A percentile compares a stretch with the other conserved stretches of the same genome.
Conservation (phyloP, 1,140 invertebrate genomes). For the Drosophila sturtevanti region DNA sequence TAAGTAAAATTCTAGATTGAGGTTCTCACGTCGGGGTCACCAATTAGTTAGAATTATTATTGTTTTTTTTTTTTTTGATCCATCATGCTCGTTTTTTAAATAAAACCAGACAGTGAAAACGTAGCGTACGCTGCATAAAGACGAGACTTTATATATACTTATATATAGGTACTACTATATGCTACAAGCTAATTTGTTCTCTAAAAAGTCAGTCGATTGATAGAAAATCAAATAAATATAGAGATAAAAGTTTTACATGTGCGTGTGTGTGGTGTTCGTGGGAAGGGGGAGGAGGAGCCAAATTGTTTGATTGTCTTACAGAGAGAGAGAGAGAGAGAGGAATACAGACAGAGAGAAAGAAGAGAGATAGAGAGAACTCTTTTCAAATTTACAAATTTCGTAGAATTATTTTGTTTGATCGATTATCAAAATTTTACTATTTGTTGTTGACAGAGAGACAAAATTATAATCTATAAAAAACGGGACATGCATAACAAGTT, state of each 20-base stretch:
- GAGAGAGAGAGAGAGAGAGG: constrained; percentile 18
- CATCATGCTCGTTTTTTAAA: constrained; percentile 52
- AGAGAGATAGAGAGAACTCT: constrained; percentile 55
- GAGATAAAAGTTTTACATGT: not conserved
- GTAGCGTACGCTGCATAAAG: constrained; percentile 58
- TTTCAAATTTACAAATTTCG: constrained; percentile 66
- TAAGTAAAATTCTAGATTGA: constrained; percentile 39
- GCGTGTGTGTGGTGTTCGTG: constrained; percentile 2
- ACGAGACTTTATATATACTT: constrained; percentile 35
- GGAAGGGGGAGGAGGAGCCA: constrained; percentile 31
- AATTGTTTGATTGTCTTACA: constrained; percentile 41
- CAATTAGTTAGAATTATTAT: not conserved
- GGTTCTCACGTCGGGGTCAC: not conserved
- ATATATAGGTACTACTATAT: constrained; percentile 26
- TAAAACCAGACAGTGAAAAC: constrained; percentile 81
- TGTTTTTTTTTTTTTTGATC: too few relatives aligned
- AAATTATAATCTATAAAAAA: constrained; percentile 49
- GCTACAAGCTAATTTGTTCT: not conserved
- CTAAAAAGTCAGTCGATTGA: constrained; percentile 25
- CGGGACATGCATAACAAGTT: constrained; percentile 69
- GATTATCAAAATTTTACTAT: constrained; percentile 28
- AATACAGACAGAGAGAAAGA: constrained; percentile 46
- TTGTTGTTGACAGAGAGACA: constrained; percentile 22
- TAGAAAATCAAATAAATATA: constrained; percentile 32
- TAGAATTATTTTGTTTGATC: constrained; percentile 17